Evolutionary conservation across 2,797 vertebrate genomes (phyloP).

Genomic region (Nasua narica): DNA sequence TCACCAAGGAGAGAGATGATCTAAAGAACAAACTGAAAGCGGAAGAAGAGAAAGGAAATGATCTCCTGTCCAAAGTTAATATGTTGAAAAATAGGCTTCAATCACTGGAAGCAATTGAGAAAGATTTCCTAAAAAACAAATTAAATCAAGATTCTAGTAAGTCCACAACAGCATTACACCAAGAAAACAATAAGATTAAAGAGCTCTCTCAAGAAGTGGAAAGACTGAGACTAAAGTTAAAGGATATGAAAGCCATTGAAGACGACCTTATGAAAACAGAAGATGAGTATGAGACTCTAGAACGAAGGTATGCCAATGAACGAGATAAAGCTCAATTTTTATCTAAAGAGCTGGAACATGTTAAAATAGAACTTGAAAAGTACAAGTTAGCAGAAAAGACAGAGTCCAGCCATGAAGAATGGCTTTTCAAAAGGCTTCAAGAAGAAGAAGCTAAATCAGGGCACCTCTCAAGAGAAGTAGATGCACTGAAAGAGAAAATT

Average conservation of each 20-base stretch:
- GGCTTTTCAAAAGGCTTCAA: slow-evolving; percentile 92
- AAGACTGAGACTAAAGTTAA: slow-evolving; percentile 91
- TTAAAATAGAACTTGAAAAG: slow-evolving; percentile 91
- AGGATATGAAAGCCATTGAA: slow-evolving; percentile 94
- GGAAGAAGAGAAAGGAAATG: slow-evolving; percentile 93
- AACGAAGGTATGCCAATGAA: slow-evolving; percentile 90
- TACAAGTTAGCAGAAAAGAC: slow-evolving; percentile 95
- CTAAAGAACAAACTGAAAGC: slow-evolving; percentile 90
- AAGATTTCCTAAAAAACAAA: slow-evolving; percentile 92
- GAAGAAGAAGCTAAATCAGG: slow-evolving; percentile 96
- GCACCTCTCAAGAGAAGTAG: slow-evolving; percentile 92
- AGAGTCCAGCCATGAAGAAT: slow-evolving; percentile 92
- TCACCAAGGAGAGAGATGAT: slow-evolving; percentile 94
- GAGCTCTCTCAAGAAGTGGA: slow-evolving; percentile 97
- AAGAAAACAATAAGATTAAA: slow-evolving; percentile 97
- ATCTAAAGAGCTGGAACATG: slow-evolving; percentile 91
- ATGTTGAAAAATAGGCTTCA: slow-evolving; percentile 94
- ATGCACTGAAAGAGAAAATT: slow-evolving; percentile 95
- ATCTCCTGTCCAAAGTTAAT: slow-evolving; percentile 92
- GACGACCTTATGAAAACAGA: slow-evolving; percentile 93
- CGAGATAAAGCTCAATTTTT: slow-evolving; percentile 90
- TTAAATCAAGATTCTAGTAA: slow-evolving; percentile 90
- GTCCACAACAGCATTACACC: slow-evolving; percentile 87
- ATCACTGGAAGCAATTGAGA: slow-evolving; percentile 92
- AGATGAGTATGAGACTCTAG: slow-evolving; percentile 92